Evolutionary conservation across 2,888 invertebrate genomes (phyloP).

Genomic region (Drosophila quasianomalipes): DNA sequence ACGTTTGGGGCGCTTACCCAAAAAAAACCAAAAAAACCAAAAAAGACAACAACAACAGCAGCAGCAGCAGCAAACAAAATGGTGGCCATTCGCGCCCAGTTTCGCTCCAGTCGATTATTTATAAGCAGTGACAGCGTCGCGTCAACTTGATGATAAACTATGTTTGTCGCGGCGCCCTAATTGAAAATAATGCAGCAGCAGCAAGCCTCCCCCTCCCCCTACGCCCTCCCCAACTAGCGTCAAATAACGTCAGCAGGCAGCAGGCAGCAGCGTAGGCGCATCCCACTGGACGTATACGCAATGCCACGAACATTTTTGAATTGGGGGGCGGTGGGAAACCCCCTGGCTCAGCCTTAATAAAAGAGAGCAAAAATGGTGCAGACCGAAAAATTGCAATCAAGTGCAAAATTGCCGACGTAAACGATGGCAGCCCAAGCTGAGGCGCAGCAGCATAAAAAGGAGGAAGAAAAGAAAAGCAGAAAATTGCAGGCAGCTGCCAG

Average conservation of each 20-base stretch:
- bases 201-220: neutral
- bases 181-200: constrained; percentile 73
- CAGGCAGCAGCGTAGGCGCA: constrained; percentile 28
- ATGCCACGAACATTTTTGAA: constrained; percentile 53
- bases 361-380: constrained; percentile 68
- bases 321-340: constrained; percentile 7
- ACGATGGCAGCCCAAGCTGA: constrained; percentile 58
- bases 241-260: neutral
- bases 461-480: constrained; percentile 20
- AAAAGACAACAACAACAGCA: neutral
- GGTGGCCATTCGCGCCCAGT: constrained; percentile 66
- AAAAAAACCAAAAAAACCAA: constrained; percentile 17
- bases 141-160: constrained; percentile 81
- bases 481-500: constrained; percentile 77
- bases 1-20: constrained; percentile 29
- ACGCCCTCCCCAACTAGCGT: neutral
- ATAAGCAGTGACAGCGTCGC: constrained; percentile 81
- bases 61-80: constrained; percentile 48
- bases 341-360: constrained; percentile 47
- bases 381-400: constrained; percentile 83
- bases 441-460: constrained; percentile 12
- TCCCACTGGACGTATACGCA: constrained; percentile 78
- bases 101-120: constrained; percentile 76
- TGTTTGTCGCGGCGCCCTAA: constrained; percentile 80
- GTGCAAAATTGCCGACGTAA: constrained; percentile 84